Base-by-base conservation (phyloP, 92 coral and sea anemone species). In the Epizoanthus rinbou region DNA sequence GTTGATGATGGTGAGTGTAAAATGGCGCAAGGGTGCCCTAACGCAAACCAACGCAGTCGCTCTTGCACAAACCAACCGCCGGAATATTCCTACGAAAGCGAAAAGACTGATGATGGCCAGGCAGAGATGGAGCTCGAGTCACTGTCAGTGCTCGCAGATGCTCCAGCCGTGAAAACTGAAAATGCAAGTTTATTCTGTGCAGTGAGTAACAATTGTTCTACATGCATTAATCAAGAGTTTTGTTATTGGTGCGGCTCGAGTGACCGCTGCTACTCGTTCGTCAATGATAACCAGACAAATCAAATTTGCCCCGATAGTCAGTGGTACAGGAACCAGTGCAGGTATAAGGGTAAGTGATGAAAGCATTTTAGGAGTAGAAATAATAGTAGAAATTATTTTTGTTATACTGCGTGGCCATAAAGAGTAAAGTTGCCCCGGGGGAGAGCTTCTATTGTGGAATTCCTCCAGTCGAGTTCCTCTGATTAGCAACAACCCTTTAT, bases 241-340 rank as follows among this genome's bases (percentile, higher is more conserved):
- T 76, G 82, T 62, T 39, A 37, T 4, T 76, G 82, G 82, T 76
- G 82, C 28, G 35, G 63, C 1, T 39, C 82, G 3, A 76, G 24
- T 18, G 43, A 14, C 9, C 82, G 57, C 17, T 76, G 82, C 21
- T 60, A 62, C 28, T 60, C 82, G 11, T 76, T 59, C 58, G 62
- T 35, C 57, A 76, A 76, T 15, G 57, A 76, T 0, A 37, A 68
- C 35, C 23, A 59, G 58, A 60, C 54, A 50, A 64, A 58, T 15
- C 56, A 19, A 2, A 21, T 7, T 10, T 76, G 82, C 39, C 82
- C 82, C 13, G 57, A 60, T 14, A 59, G 41, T 8, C 35, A 76
- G 39, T 76, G 82, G 82, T 76, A 76, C 57, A 59, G 82, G 39
- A 41, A 19, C 16, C 82, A 76, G 56, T 76, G 82, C 25, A 60